phyloP scores from a whole-genome alignment of 1,140 invertebrate species.

The Sinella curviseta region DNA sequence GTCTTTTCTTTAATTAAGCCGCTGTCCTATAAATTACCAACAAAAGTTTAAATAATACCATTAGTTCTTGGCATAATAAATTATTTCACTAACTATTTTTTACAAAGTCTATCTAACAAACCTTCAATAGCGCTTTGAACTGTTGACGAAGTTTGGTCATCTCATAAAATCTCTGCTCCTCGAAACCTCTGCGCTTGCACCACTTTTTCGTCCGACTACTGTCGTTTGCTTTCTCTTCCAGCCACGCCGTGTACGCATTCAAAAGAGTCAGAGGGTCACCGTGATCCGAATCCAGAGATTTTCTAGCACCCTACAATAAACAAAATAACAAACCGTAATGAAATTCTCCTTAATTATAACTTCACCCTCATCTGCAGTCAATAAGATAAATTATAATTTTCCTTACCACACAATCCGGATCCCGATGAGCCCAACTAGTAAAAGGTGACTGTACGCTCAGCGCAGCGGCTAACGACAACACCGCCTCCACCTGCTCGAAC shows the following conservation, averaged over 20 bases:
- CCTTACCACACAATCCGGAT: slow-evolving; percentile 65
- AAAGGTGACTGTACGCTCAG: slow-evolving; percentile 92
- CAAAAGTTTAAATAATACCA: no score
- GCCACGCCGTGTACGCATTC: slow-evolving; percentile 86
- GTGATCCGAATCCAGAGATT: slow-evolving; percentile 84
- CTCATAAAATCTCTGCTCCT: slow-evolving; percentile 96
- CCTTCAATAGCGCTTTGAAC: slow-evolving; percentile 80
- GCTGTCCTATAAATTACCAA: no score
- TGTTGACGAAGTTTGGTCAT: slow-evolving; percentile 89
- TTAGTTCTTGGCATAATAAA: slow-evolving; percentile 5
- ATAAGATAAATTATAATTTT: slow-evolving; percentile 7
- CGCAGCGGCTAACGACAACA: slow-evolving; percentile 85
- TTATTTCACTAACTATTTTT: slow-evolving; percentile 6
- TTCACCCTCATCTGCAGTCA: no score
- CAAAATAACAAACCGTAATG: no score
- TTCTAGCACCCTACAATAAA: slow-evolving; percentile 67
- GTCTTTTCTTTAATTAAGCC: slow-evolving; percentile 66
- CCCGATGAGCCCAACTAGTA: slow-evolving; percentile 81
- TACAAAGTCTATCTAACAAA: slow-evolving; percentile 51
- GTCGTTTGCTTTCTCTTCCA: slow-evolving; percentile 68
- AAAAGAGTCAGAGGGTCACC: slow-evolving; percentile 93
- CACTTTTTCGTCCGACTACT: slow-evolving; percentile 67
- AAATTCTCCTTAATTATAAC: no score
- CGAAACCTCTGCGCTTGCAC: slow-evolving; percentile 83
- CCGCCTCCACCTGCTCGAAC: slow-evolving; percentile 87